Base-by-base conservation (phyloP, 2,113 vertebrate genomes). In the Tragelaphus imberbis region DNA sequence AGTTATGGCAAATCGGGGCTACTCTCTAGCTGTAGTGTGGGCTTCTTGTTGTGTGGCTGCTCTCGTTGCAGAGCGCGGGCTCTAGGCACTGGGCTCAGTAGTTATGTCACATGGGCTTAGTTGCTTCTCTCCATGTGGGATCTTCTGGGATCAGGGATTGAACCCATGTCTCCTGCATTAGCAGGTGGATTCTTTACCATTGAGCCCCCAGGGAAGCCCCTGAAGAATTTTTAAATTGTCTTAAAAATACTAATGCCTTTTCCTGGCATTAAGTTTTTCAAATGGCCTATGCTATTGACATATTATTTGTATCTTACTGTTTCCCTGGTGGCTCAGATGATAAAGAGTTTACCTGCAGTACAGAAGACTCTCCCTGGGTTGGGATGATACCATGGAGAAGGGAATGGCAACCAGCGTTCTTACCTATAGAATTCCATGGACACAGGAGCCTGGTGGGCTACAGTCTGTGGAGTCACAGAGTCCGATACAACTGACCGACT, bases 191-290 rank as follows among this genome's bases (percentile, higher is more conserved):
- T 77, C 40, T 27, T 77, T 44, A 44, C 23, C 40, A 44, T 1
- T 77, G 71, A 44, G 71, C 71, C 40, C 44, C 71, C 71, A 77
- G 71, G 71, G 40, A 77, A 77, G 40, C 71, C 71, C 40, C 40
- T 77, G 71, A 44, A 44, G 47, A 77, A 87, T 65, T 95, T 96
- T 68, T 47, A 85, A 92, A 44, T 81, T 95, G 91, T 51, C 91
- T 94, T 97, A 87, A 84, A 95, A 79, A 75, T 27, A 86, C 16
- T 17, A 19, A 77, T 86, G 23, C 27, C 30, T 87, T 89, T 68
- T 95, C 56, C 79, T 92, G 77, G 33, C 58, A 30, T 95, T 47
- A 95, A 49, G 5, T n/a, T 88, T 94, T 96, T 94, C 47, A 81
- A 53, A 82, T 93, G 59, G 21, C 49, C 33, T 92, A 14, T 90